Evolutionary conservation across 1,140 invertebrate genomes (phyloP).

Genomic region (Drosophila sp.): DNA sequence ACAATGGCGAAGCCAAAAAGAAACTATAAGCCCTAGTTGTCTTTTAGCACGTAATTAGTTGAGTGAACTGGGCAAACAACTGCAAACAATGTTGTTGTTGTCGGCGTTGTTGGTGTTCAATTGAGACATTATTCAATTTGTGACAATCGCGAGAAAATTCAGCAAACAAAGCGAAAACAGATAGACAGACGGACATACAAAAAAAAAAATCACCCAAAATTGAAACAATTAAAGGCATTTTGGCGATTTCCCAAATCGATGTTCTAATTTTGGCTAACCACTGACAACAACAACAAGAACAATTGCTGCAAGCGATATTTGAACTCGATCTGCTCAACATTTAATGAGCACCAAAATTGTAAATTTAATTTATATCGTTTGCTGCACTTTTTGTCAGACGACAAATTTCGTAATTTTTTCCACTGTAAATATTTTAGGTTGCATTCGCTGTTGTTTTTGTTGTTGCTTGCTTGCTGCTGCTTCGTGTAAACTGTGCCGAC

Average conservation of each 20-base stretch:
- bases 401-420: conserved; percentile 78
- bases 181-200: conserved; percentile 14
- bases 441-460: conserved; percentile 10
- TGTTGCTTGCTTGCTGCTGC: conserved; percentile 24
- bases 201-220: conserved; percentile 26
- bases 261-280: conserved; percentile 68
- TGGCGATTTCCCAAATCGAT: conserved; percentile 73
- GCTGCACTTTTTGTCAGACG: conserved; percentile 77
- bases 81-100: conserved; percentile 50
- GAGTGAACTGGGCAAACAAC: conserved; percentile 52
- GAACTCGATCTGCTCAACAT: conserved; percentile 50
- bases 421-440: conserved; percentile 6
- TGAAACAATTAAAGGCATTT: conserved; percentile 75
- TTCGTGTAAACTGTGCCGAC: conserved; percentile 76
- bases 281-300: conserved; percentile 12
- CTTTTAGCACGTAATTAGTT: conserved; percentile 42
- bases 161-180: conserved; percentile 35
- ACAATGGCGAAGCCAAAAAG: conserved; percentile 51
- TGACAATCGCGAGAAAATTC: conserved; percentile 70
- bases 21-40: conserved; percentile 15
- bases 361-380: conserved; percentile 83
- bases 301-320: conserved; percentile 43
- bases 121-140: conserved; percentile 82
- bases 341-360: conserved; percentile 82
- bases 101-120: conserved; percentile 45